Base-by-base conservation (phyloP, 1,140 invertebrate species). In the Rhopalosiphum maidis region DNA sequence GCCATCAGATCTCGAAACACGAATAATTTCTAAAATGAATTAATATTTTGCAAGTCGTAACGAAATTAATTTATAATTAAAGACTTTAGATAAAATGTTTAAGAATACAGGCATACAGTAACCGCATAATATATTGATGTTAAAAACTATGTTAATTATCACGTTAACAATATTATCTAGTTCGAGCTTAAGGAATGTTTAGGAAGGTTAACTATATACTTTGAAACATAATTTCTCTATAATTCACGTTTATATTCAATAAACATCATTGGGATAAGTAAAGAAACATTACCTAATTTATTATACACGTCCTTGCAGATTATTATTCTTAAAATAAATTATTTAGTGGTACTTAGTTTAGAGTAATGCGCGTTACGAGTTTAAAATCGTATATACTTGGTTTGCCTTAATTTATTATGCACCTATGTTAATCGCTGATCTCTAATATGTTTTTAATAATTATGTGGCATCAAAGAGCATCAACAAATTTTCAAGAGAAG, bases 291-390 rank as follows among this genome's bases (percentile, higher is more conserved):
- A 41, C 15, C 48, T 51, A 51, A 51, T 51, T 51, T 51, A 51
- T 51, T 51, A 83, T 83, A 35, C 35, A 23, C 15, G 22, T 9
- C 37, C 22, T 22, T 83, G 83, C 23, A 43, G 83, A 43, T 85
- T 85, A 85, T 85, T 85, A 23, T 7, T 83, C 37, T 37, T 41
- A 85, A 85, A 85, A 77, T 41, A 85, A 85, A 77, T 77, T n/a
- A 77, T 77, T 77, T 77, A 77, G 60, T n/a, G 21, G 37, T 85
- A 85, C 30, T 7, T 41, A 25, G 8, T 41, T 30, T 30, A 85
- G 37, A 41, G 83, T 43, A 30, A 85, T 85, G 2, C 37, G 83
- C 9, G 41, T 43, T 41, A 25, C 37, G 37, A 41, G 83, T 43
- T 85, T 85, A 85, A 85, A 43, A 41, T 85, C 41, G 22, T 41